Percentiles rank a stretch among this genome's conserved stretches.
phyloP scores from a whole-genome alignment of 2,797 vertebrate species.

The Melanotaenia boesemani region DNA sequence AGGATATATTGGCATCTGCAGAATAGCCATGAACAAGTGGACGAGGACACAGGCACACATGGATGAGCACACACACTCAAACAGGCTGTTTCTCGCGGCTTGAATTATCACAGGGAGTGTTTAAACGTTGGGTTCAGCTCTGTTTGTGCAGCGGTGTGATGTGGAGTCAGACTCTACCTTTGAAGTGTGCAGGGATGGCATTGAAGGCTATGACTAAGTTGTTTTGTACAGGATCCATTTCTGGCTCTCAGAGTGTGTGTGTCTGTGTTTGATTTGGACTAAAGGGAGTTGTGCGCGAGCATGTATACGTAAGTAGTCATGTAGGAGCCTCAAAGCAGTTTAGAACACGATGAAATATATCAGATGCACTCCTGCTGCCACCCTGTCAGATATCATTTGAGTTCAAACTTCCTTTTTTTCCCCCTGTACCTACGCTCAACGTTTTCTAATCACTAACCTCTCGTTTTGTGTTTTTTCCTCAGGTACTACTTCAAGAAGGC shows the following conservation, averaged over 20 bases:
- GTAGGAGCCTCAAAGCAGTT: conserved; percentile 64
- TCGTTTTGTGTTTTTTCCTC: conserved; percentile 43
- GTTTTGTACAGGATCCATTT: conserved; percentile 75
- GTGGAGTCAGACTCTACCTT: conserved; percentile 72
- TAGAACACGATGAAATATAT: conserved; percentile 58
- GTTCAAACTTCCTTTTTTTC: conserved; percentile 2
- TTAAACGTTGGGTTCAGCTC: conserved; percentile 65
- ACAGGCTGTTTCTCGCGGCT: conserved; percentile 57
- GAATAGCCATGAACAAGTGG: conserved; percentile 60
- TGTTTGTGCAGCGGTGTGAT: conserved; percentile 71
- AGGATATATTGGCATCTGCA: conserved; percentile 70
- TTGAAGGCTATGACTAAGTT: conserved; percentile 78
- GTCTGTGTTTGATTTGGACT: conserved; percentile 74
- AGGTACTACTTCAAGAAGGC: conserved; percentile 99
- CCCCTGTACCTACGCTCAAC: conserved; percentile 24
- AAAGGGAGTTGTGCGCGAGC: conserved; percentile 61
- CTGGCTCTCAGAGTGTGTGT: conserved; percentile 60
- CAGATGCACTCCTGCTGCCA: conserved; percentile 59
- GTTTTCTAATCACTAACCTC: conserved; percentile 51
- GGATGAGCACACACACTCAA: conserved; percentile 34
- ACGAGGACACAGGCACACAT: conserved; percentile 42
- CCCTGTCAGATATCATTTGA: conserved; percentile 50
- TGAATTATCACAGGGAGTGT: conserved; percentile 69
- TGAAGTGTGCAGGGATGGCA: conserved; percentile 72
- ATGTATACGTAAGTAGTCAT: conserved; percentile 60